phyloP scores from a whole-genome alignment of 1,140 invertebrate species.

The Apis laboriosa region DNA sequence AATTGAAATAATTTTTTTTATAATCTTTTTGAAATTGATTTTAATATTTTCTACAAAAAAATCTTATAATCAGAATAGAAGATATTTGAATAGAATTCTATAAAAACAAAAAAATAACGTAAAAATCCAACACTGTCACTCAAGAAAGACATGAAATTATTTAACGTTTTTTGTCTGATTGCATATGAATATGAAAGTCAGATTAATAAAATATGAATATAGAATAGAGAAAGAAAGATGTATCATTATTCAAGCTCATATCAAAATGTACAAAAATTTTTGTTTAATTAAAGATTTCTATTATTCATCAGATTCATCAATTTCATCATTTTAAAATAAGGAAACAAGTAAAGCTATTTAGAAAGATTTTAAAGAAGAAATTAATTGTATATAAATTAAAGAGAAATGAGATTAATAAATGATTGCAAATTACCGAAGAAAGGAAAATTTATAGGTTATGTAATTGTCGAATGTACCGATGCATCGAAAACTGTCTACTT shows the following conservation, averaged over 20 bases:
- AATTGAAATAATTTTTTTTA: not conserved
- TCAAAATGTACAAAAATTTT: not conserved
- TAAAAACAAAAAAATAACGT: not conserved
- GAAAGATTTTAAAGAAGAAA: too few relatives aligned
- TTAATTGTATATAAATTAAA: not conserved
- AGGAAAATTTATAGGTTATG: not conserved
- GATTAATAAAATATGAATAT: not conserved
- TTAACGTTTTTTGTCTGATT: not conserved
- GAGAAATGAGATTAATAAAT: not conserved
- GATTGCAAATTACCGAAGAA: not conserved
- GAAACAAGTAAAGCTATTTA: not conserved
- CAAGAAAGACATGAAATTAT: not conserved
- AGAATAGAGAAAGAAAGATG: not conserved
- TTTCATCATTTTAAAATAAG: not conserved
- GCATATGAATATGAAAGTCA: not conserved
- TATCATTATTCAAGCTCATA: slow-evolving; percentile 6
- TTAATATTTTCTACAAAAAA: not conserved
- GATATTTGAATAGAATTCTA: not conserved
- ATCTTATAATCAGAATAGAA: not conserved
- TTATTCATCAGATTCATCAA: not conserved
- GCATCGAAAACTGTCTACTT: slow-evolving; percentile 16
- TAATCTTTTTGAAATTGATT: not conserved
- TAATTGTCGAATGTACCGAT: not conserved
- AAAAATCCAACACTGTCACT: not conserved
- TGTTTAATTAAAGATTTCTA: not conserved